Conservation (phyloP, 2,113 vertebrate genomes). For the Gallinago media region DNA sequence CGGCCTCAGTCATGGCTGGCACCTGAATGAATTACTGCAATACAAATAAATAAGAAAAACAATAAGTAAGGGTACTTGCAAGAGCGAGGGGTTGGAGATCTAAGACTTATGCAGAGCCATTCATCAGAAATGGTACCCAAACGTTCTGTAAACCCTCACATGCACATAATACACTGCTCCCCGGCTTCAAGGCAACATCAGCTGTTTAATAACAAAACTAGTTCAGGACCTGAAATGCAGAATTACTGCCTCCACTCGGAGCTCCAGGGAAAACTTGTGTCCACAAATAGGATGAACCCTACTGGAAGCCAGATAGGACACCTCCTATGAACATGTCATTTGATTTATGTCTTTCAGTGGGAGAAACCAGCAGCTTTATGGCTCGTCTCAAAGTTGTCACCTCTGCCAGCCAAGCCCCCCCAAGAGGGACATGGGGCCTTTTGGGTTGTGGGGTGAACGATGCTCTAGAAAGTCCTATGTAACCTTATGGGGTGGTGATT, state of each 20-base stretch:
- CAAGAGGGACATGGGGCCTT: not conserved
- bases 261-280: not conserved
- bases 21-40: constrained; percentile 24
- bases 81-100: not conserved
- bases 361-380: not conserved
- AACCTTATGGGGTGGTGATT: not conserved
- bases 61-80: not conserved
- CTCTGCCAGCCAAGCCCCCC: not conserved
- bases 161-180: not conserved
- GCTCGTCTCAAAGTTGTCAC: not conserved
- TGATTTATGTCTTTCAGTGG: not conserved
- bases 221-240: not conserved
- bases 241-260: not conserved
- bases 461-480: not conserved
- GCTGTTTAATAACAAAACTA: not conserved
- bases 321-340: not conserved
- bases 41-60: constrained; percentile 12
- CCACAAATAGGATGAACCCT: not conserved
- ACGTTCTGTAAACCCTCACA: not conserved
- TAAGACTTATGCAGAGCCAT: not conserved
- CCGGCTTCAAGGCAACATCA: not conserved
- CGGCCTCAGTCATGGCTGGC: not conserved
- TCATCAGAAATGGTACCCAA: not conserved
- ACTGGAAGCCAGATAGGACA: not conserved
- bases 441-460: fast-evolving